Base-by-base conservation (phyloP, 2,797 vertebrate genomes). In the Amphiprion clarkii region DNA sequence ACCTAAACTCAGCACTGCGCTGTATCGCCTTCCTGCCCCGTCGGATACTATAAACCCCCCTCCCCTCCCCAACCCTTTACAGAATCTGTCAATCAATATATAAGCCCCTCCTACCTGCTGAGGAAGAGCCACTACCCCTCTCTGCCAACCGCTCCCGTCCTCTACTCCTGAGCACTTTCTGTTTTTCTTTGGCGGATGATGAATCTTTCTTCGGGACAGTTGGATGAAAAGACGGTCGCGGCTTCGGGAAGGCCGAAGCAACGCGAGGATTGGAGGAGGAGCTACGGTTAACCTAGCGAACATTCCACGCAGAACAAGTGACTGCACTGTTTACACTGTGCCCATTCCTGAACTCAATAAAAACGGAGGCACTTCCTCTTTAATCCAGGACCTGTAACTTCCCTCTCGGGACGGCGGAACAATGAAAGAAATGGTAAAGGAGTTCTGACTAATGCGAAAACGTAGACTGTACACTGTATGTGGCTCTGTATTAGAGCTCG, bases 381-480 rank as follows among this genome's bases (percentile, higher is more conserved):
- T 71, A 82, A 81, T 81, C 70, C 82, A 83, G 81, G 87, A 89
- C 79, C 71, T 74, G 66, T 67, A 76, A 59, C 72, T 71, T 66
- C 61, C 63, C 80, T 29, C 46, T 86, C 56, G 67, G 5, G 72
- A 90, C 83, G 58, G 78, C 76, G 75, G 87, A 88, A 89, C 78
- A 69, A 89, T 81, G 85, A 82, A 88, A 90, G 64, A 83, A 89
- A 88, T 83, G 87, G 79, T 83, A 82, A 83, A 84, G 74, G 87
- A 76, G 78, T 87, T 91, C 83, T 89, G 87, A 94, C 79, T 82
- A 85, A 94, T 92, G 88, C 92, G 82, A 90, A 90, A 36, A 92
- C 91, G 92, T 95, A 94, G 94, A 95, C 90, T 94, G 93, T 95
- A 95, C 94, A 94, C 95, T 96, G 96, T 92, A 87, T 96, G 92